Conservation (phyloP, 2,888 invertebrate genomes). For the Tinea trinotella region DNA sequence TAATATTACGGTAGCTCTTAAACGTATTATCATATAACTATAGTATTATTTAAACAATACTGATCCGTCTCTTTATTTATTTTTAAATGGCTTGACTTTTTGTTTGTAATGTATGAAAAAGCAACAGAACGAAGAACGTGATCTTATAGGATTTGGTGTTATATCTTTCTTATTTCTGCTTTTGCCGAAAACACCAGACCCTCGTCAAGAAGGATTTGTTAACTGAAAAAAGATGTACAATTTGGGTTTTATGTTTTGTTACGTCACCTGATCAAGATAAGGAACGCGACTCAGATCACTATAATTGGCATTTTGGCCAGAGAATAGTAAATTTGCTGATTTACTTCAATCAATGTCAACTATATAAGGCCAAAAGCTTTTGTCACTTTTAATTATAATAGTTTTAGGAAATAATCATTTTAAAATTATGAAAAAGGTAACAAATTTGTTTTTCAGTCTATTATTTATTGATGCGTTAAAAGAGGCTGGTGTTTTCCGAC, state of each 20-base stretch:
- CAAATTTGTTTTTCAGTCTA: too few species aligned
- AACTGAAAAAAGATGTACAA: conserved; percentile 61
- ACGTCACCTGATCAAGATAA: conserved; percentile 58
- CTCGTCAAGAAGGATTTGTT: conserved; percentile 67
- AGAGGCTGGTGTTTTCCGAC: too few species aligned
- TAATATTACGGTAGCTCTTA: too few species aligned
- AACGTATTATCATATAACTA: too few species aligned
- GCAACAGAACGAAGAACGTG: conserved; percentile 31
- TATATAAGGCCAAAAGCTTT: too few species aligned
- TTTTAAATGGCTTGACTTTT: conserved; percentile 1
- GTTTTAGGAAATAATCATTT: too few species aligned
- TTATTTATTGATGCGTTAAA: too few species aligned
- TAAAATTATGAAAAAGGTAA: too few species aligned
- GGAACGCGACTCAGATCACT: conserved; percentile 32
- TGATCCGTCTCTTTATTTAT: conserved; percentile 2
- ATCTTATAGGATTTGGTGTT: conserved; percentile 57
- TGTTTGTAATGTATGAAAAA: conserved; percentile 11
- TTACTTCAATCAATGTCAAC: too few species aligned
- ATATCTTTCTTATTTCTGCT: conserved; percentile 56
- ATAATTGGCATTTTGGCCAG: conserved; percentile 21
- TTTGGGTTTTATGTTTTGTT: conserved; percentile 60
- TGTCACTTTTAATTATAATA: too few species aligned
- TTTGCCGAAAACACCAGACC: conserved; percentile 48
- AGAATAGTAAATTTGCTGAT: neutral
- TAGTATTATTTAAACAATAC: neutral